Evolutionary conservation across 2,113 vertebrate species (phyloP), one percentile per base, ranked within the genome.

Genomic region (Tetrao urogallus): DNA sequence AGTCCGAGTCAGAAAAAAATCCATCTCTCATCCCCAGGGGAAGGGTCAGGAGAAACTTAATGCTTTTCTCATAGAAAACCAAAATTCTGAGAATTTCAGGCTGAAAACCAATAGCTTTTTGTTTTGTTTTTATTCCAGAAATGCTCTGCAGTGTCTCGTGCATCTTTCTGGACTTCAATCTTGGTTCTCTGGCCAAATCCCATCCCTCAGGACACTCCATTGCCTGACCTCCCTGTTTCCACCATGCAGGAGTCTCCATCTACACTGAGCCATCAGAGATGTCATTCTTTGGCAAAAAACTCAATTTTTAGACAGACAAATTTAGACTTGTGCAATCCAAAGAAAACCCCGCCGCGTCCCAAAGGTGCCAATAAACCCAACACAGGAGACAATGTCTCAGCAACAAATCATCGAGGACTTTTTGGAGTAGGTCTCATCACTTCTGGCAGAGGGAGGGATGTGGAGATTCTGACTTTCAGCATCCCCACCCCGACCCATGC

Each of bases 51-150:
- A 84, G 27, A 36, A 86, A 81, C 47, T 11, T 14, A 11, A 9
- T 0, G 0, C 28, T 83, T 78, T 90, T 72, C 89, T 61, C 54
- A 57, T 3, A 79, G n/a, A 90, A 93, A 82, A 84, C 13, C 1
- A 47, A 52, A 90, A 86, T 84, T 73, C 65, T 86, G 77, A 90
- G 58, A 72, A 72, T 69, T 78, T 36, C 60, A 61, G 52, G 34
- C 73, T 82, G 83, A 84, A 96, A 91, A 83, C 4, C 11, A 72
- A 13, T 12, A 27, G 5, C 1, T 8, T 6, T 10, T 30, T 8
- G 28, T 61, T 18, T 11, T 34, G 18, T 20, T 45, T 60, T 4
- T 11, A 19, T 77, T 81, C 56, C 52, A 73, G 25, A 87, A 88
- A 52, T 42, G 20, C 30, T 63, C 27, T 74, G 13, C 57, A 50